Percentiles rank a stretch among this genome's conserved stretches.
These are phyloP conservation scores for Pteromalus puparum DNA, from an alignment of 1,140 invertebrate genomes.

Conservation along the genomic window DNA sequence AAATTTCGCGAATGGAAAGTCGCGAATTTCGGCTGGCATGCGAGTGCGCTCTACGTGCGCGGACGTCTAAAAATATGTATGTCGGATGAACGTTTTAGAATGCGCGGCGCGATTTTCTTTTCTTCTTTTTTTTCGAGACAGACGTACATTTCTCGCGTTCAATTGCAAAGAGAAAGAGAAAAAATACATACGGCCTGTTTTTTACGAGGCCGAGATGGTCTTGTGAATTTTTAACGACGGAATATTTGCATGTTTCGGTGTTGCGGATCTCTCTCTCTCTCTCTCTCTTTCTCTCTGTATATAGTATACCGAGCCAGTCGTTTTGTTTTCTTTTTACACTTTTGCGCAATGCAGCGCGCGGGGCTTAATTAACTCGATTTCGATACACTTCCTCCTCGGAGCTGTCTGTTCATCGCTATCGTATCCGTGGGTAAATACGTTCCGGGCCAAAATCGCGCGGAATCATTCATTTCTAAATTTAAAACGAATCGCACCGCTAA, in stretches of 20 bases:
- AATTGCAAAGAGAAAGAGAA: background rate
- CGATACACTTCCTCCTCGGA: too few relatives aligned
- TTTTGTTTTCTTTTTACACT: background rate
- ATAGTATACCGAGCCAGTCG: too few relatives aligned
- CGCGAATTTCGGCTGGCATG: slow-evolving; percentile 34
- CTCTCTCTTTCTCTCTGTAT: too few relatives aligned
- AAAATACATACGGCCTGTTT: background rate
- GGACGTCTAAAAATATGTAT: slow-evolving; percentile 44
- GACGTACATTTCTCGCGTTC: background rate
- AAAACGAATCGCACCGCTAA: background rate
- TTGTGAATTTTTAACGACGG: background rate
- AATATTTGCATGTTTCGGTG: background rate
- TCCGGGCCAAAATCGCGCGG: background rate
- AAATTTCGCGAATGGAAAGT: slow-evolving; percentile 34
- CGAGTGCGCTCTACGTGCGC: background rate
- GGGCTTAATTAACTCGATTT: background rate
- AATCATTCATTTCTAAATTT: slow-evolving; percentile 15
- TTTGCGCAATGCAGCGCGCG: background rate
- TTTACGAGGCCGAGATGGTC: background rate
- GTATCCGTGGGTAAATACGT: background rate
- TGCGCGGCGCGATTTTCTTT: background rate
- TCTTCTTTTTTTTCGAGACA: background rate
- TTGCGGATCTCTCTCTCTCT: too few relatives aligned
- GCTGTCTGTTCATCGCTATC: background rate
- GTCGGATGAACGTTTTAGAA: slow-evolving; percentile 37